Evolutionary conservation across 2,888 invertebrate species (phyloP), one percentile per base, ranked within the genome.

Genomic region (Plusia festucae): DNA sequence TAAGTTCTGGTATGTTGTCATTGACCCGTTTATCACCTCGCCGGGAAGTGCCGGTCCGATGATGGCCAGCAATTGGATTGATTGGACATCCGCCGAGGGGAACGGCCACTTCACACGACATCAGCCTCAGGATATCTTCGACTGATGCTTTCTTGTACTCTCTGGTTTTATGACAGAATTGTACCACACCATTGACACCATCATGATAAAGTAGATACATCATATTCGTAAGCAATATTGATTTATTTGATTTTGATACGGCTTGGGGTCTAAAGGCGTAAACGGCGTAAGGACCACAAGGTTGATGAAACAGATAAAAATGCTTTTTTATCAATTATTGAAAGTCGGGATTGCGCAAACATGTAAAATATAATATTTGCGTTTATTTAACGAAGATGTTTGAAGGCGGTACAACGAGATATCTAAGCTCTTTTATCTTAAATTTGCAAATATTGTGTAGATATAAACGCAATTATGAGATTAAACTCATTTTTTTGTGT

Each of bases 11-110:
- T 57, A 46, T 57, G 69, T 77, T 71, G 73, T 80, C 64, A 79
- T 53, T 81, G 84, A 77, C 84, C 82, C 74, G 80, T 49, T 78
- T 74, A 76, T 66, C 72, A 74, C 70, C 75, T 73, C 73, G 67
- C 27, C 73, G 60, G 83, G 82, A 83, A 73, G 83, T 68, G 55
- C 66, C 72, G 73, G 69, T 72, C 73, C 73, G 79, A 81, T 77
- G 78, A 76, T 77, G 82, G 53, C 63, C 76, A 74, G 68, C 85
- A 85, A 87, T 87, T 87, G 87, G 65, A 87, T 86, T 85, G 86
- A 87, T 86, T 82, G 81, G 73, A 82, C 86, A 72, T 87, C 87
- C 85, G 82, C 54, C 65, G 72, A 49, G 74, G 78, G 79, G 80
- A 71, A 71, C 68, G 71, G 69, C 68, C 72, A 68, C 76, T 79